Evolutionary conservation across 2,797 vertebrate species (phyloP).

Genomic region (Toxotes lorentzi): DNA sequence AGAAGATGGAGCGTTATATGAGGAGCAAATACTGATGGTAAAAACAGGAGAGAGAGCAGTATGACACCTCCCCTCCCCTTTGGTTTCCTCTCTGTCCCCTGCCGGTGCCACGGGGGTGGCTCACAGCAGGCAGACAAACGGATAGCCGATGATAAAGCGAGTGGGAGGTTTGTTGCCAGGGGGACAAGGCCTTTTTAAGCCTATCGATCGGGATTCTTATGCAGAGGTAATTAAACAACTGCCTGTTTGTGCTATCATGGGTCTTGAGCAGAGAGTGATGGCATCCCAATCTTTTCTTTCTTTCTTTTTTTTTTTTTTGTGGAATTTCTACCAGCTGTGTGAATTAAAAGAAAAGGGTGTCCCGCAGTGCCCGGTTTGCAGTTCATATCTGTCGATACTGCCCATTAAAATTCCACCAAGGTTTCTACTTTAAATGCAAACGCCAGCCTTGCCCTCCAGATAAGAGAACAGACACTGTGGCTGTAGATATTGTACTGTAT

Average conservation of each 20-base stretch:
- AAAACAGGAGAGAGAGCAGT: conserved; percentile 32
- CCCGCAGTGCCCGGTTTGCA: conserved; percentile 45
- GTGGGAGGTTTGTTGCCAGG: conserved; percentile 78
- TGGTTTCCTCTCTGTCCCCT: conserved; percentile 17
- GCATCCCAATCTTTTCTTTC: conserved; percentile 13
- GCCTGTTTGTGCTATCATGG: conserved; percentile 69
- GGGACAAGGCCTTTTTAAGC: conserved; percentile 76
- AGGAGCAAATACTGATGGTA: conserved; percentile 27
- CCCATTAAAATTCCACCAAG: conserved; percentile 81
- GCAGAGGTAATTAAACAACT: conserved; percentile 86
- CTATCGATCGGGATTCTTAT: conserved; percentile 80
- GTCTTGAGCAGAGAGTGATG: conserved; percentile 49
- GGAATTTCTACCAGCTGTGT: conserved; percentile 55
- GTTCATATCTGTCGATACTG: conserved; percentile 77
- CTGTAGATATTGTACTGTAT: conserved; percentile 73
- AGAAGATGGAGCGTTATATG: conserved; percentile 23
- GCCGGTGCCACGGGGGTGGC: conserved; percentile 55
- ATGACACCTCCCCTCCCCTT: conserved; percentile 36
- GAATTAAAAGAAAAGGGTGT: conserved; percentile 66
- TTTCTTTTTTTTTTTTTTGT: neutral
- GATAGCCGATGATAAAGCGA: conserved; percentile 69
- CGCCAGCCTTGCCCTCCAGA: conserved; percentile 72
- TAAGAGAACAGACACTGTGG: conserved; percentile 73
- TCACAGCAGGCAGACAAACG: conserved; percentile 58
- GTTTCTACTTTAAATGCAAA: conserved; percentile 83